Percentiles rank a stretch among this genome's conserved stretches.
phyloP scores from a whole-genome alignment of 2,888 invertebrate species.

The Brachyptera putata region DNA sequence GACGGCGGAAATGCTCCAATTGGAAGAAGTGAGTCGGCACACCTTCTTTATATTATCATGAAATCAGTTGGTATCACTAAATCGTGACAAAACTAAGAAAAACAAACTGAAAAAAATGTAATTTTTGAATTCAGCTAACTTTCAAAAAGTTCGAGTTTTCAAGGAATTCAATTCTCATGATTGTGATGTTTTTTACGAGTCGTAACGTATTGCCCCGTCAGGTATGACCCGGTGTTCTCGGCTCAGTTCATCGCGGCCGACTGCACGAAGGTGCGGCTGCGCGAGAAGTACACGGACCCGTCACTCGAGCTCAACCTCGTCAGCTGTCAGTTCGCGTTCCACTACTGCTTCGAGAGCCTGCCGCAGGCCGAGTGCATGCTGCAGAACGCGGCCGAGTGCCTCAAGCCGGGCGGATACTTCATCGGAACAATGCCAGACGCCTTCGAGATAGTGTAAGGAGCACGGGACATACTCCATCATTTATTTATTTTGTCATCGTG shows the following conservation, averaged over 20 bases:
- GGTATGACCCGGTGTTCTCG: constrained; percentile 53
- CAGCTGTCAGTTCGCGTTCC: constrained; percentile 97
- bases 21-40: no score
- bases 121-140: no score
- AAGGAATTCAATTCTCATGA: no score
- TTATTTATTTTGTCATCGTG: constrained; percentile 9
- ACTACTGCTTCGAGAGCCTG: constrained; percentile 91
- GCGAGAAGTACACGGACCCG: constrained; percentile 72
- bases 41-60: no score
- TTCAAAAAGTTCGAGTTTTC: no score
- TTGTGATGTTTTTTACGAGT: no score
- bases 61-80: no score
- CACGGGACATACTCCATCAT: no score
- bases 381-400: constrained; percentile 83
- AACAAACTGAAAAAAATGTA: no score
- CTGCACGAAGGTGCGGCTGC: constrained; percentile 74
- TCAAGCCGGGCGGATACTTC: constrained; percentile 88
- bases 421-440: constrained; percentile 96
- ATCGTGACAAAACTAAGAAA: background rate
- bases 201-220: no score
- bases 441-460: constrained; percentile 74
- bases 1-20: no score
- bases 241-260: constrained; percentile 92
- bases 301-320: constrained; percentile 80
- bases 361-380: constrained; percentile 89